A percentile compares a stretch with the other conserved stretches of the same genome.
Evolutionary conservation across 2,888 invertebrate genomes (phyloP).

Genomic region (Tethea ocularis): DNA sequence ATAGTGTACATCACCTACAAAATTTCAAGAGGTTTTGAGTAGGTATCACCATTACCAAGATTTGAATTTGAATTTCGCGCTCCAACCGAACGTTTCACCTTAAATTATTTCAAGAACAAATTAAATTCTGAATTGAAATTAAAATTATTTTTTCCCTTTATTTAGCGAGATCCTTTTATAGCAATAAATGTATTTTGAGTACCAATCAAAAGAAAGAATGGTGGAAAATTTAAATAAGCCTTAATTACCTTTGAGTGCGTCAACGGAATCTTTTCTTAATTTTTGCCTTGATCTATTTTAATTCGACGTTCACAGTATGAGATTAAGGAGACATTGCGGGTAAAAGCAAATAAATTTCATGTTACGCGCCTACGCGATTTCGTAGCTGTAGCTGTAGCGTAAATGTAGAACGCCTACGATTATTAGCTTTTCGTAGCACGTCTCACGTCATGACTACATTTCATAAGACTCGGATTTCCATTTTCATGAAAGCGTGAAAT

Average conservation of each 20-base stretch:
- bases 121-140: neutral
- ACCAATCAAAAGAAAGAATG: constrained; percentile 19
- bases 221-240: constrained; percentile 24
- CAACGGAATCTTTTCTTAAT: constrained; percentile 8
- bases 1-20: too few species aligned
- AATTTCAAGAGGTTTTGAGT: too few species aligned
- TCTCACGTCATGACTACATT: constrained; percentile 6
- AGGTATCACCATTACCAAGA: too few species aligned
- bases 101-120: neutral
- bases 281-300: constrained; percentile 1
- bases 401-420: constrained; percentile 26
- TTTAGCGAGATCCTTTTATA: neutral
- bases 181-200: constrained; percentile 23
- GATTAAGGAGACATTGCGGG: constrained; percentile 1
- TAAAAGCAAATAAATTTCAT: constrained; percentile 1
- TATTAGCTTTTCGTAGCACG: constrained; percentile 19
- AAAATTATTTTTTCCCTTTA: neutral
- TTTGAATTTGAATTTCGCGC: too few species aligned
- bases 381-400: constrained; percentile 19
- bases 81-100: too few species aligned
- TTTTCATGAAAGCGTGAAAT: constrained; percentile 4
- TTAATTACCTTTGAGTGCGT: constrained; percentile 19
- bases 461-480: constrained; percentile 7
- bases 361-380: constrained; percentile 24
- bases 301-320: neutral